Evolutionary conservation across 2,113 vertebrate genomes (phyloP).

Genomic region (Scytalopus superciliaris): DNA sequence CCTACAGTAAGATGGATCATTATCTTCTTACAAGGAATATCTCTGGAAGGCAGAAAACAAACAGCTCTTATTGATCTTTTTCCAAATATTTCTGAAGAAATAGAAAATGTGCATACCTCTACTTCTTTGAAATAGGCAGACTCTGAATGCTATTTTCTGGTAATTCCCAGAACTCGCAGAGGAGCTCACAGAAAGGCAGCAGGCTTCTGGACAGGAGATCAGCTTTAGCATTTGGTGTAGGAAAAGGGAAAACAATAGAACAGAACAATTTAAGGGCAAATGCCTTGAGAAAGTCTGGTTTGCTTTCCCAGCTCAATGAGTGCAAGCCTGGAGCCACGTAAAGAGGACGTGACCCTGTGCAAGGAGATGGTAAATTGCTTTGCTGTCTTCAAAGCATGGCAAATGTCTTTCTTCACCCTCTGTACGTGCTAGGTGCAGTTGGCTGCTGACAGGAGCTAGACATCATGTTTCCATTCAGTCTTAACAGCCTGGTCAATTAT

Average conservation of each 20-base stretch:
- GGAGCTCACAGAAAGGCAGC: neutral
- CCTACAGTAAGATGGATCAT: neutral
- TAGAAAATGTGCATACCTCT: neutral
- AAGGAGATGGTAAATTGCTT: neutral
- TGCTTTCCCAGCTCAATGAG: neutral
- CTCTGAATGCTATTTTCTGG: neutral
- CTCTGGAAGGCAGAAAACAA: neutral
- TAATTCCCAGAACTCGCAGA: neutral
- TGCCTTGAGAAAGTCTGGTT: neutral
- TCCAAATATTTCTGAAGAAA: neutral
- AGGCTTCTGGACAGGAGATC: neutral
- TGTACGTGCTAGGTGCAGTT: neutral
- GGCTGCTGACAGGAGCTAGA: neutral
- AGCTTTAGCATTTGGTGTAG: neutral
- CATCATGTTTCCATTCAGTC: neutral
- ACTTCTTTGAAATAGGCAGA: neutral
- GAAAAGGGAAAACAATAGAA: neutral
- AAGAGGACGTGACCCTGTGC: neutral
- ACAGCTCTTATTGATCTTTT: neutral
- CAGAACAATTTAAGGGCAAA: neutral
- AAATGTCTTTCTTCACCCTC: neutral
- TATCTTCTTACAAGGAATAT: neutral
- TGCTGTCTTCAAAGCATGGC: neutral
- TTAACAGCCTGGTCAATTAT: neutral
- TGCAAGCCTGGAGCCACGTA: accelerated